phyloP scores from a whole-genome alignment of 2,888 invertebrate genomes.

The Entomobrya proxima region DNA sequence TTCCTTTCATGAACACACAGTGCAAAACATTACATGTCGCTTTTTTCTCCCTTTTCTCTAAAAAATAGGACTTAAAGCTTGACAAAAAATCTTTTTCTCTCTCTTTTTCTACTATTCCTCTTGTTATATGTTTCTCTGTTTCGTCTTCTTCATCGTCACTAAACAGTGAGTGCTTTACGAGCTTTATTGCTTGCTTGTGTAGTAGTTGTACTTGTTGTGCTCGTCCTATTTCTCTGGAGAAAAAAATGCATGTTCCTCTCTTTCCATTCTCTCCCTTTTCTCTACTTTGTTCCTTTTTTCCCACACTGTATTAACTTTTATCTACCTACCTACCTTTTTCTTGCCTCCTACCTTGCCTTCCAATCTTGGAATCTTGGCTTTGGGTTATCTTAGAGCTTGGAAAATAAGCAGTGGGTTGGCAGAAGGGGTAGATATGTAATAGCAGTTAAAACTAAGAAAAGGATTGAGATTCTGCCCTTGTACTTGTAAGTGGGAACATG shows the following conservation, averaged over 20 bases:
- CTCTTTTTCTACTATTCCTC: neutral
- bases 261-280: neutral
- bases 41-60: too few relatives aligned
- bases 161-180: constrained; percentile 20
- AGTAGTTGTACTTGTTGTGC: neutral
- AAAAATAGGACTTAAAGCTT: too few relatives aligned
- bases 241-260: too few relatives aligned
- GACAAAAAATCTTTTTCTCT: too few relatives aligned
- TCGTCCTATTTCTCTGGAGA: constrained; percentile 1
- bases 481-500: neutral
- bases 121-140: too few relatives aligned
- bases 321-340: neutral
- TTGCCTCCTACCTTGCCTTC: neutral
- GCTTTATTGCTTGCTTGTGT: constrained; percentile 4
- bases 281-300: neutral
- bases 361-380: neutral
- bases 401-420: too few relatives aligned
- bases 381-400: too few relatives aligned
- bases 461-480: too few relatives aligned
- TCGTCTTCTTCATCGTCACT: constrained; percentile 15
- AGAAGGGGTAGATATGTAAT: too few relatives aligned
- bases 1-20: neutral
- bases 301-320: constrained; percentile 4
- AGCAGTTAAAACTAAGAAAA: neutral
- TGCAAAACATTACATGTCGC: neutral